These are phyloP conservation scores for Austrofundulus limnaeus DNA, from an alignment of 2,113 vertebrate genomes.

Conservation along the genomic window DNA sequence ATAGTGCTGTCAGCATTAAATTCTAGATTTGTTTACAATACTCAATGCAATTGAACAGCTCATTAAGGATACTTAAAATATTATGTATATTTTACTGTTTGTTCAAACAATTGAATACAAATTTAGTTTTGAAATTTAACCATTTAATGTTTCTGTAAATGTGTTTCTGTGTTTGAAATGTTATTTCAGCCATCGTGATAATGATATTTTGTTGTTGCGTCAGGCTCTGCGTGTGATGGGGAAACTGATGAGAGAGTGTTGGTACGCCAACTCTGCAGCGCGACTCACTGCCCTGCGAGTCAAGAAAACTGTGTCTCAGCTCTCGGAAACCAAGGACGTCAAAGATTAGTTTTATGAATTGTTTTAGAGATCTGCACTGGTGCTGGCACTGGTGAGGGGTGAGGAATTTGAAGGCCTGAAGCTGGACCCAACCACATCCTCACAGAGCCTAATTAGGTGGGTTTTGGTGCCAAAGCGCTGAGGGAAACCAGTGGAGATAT, in stretches of 20 bases:
- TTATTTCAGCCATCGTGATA: not conserved
- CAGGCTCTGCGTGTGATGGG: slow-evolving; percentile 93
- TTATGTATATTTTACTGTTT: no score
- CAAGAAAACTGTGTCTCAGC: slow-evolving; percentile 93
- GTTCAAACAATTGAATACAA: not conserved
- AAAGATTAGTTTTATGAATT: slow-evolving; percentile 59
- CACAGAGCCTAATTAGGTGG: slow-evolving; percentile 30
- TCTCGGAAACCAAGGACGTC: slow-evolving; percentile 81
- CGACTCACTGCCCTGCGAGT: slow-evolving; percentile 93
- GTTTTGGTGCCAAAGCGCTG: slow-evolving; percentile 65
- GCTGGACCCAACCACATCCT: slow-evolving; percentile 24
- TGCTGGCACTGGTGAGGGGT: slow-evolving; percentile 33
- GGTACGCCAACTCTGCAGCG: slow-evolving; percentile 88
- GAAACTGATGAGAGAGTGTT: slow-evolving; percentile 95
- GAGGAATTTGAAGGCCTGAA: slow-evolving; percentile 26
- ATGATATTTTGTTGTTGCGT: slow-evolving; percentile 3
- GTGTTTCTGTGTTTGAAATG: not conserved
- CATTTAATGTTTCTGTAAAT: not conserved
- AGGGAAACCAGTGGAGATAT: slow-evolving; percentile 16
- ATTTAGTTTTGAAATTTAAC: not conserved
- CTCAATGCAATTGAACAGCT: no score
- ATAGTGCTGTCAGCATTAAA: no score
- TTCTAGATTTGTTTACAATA: no score
- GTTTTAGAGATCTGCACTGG: slow-evolving; percentile 16
- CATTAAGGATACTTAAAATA: no score